phyloP scores from a whole-genome alignment of 2,797 vertebrate species.

The Apogon talboti region DNA sequence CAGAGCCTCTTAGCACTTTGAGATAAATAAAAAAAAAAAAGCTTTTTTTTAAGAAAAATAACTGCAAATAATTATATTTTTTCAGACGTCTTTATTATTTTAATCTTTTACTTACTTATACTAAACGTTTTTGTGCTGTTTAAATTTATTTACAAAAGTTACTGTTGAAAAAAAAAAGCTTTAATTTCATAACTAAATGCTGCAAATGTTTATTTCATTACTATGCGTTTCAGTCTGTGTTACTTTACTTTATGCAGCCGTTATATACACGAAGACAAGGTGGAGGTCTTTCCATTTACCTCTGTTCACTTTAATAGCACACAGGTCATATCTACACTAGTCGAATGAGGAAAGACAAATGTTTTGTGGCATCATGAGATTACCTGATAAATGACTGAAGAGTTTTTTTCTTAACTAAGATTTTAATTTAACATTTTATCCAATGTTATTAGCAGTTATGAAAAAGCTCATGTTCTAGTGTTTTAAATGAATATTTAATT shows the following conservation, averaged over 20 bases:
- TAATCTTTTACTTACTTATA: conserved; percentile 56
- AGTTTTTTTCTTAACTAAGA: no score
- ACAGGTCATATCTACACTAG: conserved; percentile 46
- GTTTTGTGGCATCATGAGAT: conserved; percentile 26
- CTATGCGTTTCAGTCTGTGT: conserved; percentile 14
- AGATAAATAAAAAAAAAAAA: conserved; percentile 40
- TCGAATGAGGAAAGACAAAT: conserved; percentile 6
- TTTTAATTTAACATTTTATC: no score
- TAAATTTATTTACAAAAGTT: conserved; percentile 44
- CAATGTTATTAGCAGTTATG: no score
- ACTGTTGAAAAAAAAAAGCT: conserved; percentile 58
- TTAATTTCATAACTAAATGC: conserved; percentile 67
- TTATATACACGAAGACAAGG: conserved; percentile 31
- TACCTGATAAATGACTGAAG: not conserved
- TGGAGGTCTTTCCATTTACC: not conserved
- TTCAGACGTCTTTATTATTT: conserved; percentile 54
- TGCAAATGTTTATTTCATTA: conserved; percentile 46
- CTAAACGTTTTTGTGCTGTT: conserved; percentile 41
- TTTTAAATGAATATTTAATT: no score
- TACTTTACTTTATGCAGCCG: conserved; percentile 42
- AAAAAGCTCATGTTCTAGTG: no score
- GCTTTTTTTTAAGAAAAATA: conserved; percentile 30
- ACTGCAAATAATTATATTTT: conserved; percentile 60
- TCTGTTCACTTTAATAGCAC: conserved; percentile 20
- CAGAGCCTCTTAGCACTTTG: conserved; percentile 78